Percentiles rank a stretch among this genome's conserved stretches.
phyloP scores from a whole-genome alignment of 2,888 invertebrate genomes.

The Temnothorax rugatulus region DNA sequence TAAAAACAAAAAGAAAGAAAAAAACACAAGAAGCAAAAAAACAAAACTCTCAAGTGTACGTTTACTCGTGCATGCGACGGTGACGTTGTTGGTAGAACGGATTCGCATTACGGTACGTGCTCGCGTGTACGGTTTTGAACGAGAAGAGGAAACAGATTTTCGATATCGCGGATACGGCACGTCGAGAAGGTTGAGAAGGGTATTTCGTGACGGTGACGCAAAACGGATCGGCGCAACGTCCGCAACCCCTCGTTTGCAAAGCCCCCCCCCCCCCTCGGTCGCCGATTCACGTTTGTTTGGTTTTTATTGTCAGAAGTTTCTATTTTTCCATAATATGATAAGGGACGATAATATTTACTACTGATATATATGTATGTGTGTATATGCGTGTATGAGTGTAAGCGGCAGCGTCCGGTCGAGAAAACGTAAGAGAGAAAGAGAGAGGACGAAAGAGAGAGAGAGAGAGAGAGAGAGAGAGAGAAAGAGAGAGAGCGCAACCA shows the following conservation, averaged over 20 bases:
- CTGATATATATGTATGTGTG: slow-evolving; percentile 73
- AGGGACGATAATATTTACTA: slow-evolving; percentile 84
- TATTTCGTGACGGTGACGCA: slow-evolving; percentile 36
- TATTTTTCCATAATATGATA: slow-evolving; percentile 86
- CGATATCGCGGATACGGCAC: slow-evolving; percentile 43
- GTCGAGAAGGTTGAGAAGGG: slow-evolving; percentile 33
- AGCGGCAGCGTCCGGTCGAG: slow-evolving; percentile 18
- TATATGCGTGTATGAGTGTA: slow-evolving; percentile 26
- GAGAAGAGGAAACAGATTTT: slow-evolving; percentile 25
- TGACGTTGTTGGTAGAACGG: slow-evolving; percentile 40
- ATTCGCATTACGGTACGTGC: slow-evolving; percentile 35
- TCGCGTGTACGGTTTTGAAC: slow-evolving; percentile 25
- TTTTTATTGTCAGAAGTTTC: slow-evolving; percentile 86
- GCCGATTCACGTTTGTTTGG: slow-evolving; percentile 85
- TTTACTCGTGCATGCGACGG: not conserved
- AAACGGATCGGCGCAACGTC: slow-evolving; percentile 25
- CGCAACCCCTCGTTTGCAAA: slow-evolving; percentile 35
- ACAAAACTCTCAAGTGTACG: slow-evolving; percentile 26
- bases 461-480: slow-evolving; percentile 22
- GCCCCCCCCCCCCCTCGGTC: slow-evolving; percentile 72
- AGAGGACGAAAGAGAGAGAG: slow-evolving; percentile 34
- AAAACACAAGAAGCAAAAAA: not conserved
- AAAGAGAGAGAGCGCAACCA: slow-evolving; percentile 48
- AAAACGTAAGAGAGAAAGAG: slow-evolving; percentile 37
- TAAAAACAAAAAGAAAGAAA: no score